Base-by-base conservation (phyloP, 2,888 invertebrate genomes). In the Lumbricus terrestris region DNA sequence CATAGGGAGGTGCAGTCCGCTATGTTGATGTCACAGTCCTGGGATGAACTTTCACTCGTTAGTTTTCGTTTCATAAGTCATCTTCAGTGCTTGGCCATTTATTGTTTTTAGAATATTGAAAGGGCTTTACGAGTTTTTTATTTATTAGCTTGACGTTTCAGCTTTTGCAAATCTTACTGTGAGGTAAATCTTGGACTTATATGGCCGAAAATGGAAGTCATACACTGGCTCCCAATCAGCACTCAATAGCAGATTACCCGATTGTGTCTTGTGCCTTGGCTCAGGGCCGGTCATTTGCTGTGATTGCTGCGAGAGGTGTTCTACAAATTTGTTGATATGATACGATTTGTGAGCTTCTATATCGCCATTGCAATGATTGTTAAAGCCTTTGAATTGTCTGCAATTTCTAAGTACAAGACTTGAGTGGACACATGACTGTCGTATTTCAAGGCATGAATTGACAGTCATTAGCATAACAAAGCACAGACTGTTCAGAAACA, bases 1-100 rank as follows among this genome's bases (percentile, higher is more conserved):
- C 92, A 11, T 92, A 94, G 97, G 90, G 98, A 98, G 95, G 96
- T 98, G 90, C 97, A 98, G 95, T 97, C 97, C 93, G 97, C 98
- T 92, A 97, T 98, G 96, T 97, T 97, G 95, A 98, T 98, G 95
- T 98, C 98, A 5, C 98, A 98, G 95, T 98, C 98, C 15, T 98
- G 97, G 96, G 98, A 98, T 95, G 98, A 98, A n/a, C 83, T 90
- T 34, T 85, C 37, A 69, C 82, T 90, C 82, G 91, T 88, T 37
- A 88, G 89, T 0, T 42, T 88, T 33, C 40, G 69, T 69, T 69
- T 69, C 8, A 8, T 18, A 69, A 0, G n/a, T 23, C 18, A 23
- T 47, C 23, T n/a, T n/a, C n/a, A 54, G 23, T 29, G 4, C 29
- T 54, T 54, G 18, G 15, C 13, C n/a, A n/a, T n/a, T 8, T 69